Evolutionary conservation across 2,797 vertebrate genomes (phyloP).

Genomic region (Oreochromis grahami): DNA sequence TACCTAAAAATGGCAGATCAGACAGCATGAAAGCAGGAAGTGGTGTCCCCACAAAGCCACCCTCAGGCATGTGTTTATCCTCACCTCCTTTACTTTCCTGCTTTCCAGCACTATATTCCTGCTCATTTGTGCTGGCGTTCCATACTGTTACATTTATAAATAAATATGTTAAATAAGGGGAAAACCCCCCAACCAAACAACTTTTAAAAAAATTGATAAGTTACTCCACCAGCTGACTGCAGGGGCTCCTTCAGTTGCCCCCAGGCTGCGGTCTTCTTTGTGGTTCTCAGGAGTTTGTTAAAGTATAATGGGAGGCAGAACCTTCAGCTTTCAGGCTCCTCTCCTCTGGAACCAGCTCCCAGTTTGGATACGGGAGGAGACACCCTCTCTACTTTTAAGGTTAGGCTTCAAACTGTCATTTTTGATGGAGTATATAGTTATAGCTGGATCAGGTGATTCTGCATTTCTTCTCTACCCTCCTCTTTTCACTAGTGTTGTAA

Average conservation of each 20-base stretch:
- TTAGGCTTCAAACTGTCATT: background rate
- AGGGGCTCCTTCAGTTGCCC: background rate
- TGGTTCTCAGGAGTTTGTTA: background rate
- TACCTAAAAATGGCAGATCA: background rate
- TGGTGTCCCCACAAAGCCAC: background rate
- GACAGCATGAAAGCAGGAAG: background rate
- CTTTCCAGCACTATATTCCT: background rate
- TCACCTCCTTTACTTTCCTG: background rate
- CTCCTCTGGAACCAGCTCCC: background rate
- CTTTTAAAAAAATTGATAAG: background rate
- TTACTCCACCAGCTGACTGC: background rate
- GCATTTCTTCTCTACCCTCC: background rate
- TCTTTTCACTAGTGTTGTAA: background rate
- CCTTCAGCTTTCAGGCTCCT: background rate
- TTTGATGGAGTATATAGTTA: background rate
- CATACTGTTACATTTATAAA: background rate
- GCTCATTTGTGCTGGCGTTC: background rate
- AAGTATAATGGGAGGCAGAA: background rate
- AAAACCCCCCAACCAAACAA: background rate
- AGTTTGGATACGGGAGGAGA: background rate
- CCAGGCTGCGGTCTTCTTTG: background rate
- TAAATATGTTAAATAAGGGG: no score
- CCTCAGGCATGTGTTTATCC: background rate
- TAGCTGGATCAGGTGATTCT: background rate
- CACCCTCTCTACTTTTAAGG: background rate